Conservation (phyloP, 2,113 vertebrate genomes). For the Rhinoptilus africanus region DNA sequence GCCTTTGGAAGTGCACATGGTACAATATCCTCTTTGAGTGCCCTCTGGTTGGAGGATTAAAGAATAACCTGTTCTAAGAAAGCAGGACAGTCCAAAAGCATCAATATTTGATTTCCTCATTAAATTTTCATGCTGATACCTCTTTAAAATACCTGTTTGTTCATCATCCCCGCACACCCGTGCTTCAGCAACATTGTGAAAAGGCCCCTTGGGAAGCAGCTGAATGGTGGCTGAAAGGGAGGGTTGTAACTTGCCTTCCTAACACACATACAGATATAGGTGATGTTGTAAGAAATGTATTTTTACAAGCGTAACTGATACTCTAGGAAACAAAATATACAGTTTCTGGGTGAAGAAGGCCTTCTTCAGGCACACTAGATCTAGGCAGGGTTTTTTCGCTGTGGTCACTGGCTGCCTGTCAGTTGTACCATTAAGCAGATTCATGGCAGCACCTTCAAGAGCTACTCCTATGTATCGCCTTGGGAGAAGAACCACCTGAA, state of each 20-base stretch:
- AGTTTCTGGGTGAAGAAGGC: neutral
- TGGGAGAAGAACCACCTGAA: neutral
- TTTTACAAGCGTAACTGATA: neutral
- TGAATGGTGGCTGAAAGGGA: neutral
- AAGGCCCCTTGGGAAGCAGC: neutral
- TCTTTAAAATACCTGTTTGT: neutral
- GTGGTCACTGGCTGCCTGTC: neutral
- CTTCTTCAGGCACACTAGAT: neutral
- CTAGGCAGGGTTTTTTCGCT: neutral
- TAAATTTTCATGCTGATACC: neutral
- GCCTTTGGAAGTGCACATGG: neutral
- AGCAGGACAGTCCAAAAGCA: neutral
- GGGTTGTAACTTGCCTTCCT: neutral
- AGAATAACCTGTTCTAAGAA: neutral
- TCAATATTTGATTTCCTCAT: neutral
- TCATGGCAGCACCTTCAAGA: neutral
- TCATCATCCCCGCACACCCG: neutral
- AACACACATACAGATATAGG: neutral
- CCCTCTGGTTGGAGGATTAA: neutral
- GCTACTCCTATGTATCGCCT: neutral
- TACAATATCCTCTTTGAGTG: neutral
- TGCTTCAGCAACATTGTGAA: neutral
- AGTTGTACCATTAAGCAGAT: neutral
- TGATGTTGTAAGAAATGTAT: neutral
- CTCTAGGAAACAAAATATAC: neutral